Conservation (phyloP, 1,140 invertebrate genomes). For the Aphelinus certus region DNA sequence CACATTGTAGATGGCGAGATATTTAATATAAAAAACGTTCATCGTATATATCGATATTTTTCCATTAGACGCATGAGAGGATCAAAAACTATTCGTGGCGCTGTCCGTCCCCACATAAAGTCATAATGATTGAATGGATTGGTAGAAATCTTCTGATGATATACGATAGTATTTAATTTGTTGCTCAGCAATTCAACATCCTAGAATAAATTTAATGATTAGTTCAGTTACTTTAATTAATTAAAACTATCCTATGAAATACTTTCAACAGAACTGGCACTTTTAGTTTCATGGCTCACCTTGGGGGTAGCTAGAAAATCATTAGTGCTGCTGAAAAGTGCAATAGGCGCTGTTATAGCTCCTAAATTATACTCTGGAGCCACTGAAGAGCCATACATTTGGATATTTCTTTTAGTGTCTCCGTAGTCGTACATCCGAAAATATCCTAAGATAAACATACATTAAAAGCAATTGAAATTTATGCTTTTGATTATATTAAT, state of each 20-base stretch:
- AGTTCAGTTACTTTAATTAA: conserved; percentile 5
- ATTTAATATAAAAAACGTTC: not conserved
- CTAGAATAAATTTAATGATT: conserved; percentile 46
- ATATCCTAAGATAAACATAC: conserved; percentile 45
- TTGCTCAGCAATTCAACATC: conserved; percentile 56
- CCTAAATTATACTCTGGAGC: conserved; percentile 73
- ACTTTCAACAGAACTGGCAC: not conserved
- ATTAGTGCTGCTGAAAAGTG: conserved; percentile 71
- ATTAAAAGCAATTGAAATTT: not conserved
- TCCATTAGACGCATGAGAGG: conserved; percentile 53
- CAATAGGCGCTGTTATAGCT: conserved; percentile 70
- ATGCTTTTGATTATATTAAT: not conserved
- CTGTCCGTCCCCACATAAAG: conserved; percentile 63
- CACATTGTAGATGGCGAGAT: conserved; percentile 20
- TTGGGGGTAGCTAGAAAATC: conserved; percentile 70
- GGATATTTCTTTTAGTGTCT: conserved; percentile 59
- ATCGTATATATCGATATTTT: conserved; percentile 49
- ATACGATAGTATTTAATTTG: conserved; percentile 55
- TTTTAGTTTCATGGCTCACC: conserved; percentile 46
- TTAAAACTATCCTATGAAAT: not conserved
- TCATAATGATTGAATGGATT: conserved; percentile 66
- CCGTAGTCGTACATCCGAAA: conserved; percentile 63
- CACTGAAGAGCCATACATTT: conserved; percentile 56
- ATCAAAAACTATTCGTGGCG: conserved; percentile 51
- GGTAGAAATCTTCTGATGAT: conserved; percentile 50